Evolutionary conservation across 2,888 invertebrate species (phyloP).

Genomic region (Drosophila eohydei): DNA sequence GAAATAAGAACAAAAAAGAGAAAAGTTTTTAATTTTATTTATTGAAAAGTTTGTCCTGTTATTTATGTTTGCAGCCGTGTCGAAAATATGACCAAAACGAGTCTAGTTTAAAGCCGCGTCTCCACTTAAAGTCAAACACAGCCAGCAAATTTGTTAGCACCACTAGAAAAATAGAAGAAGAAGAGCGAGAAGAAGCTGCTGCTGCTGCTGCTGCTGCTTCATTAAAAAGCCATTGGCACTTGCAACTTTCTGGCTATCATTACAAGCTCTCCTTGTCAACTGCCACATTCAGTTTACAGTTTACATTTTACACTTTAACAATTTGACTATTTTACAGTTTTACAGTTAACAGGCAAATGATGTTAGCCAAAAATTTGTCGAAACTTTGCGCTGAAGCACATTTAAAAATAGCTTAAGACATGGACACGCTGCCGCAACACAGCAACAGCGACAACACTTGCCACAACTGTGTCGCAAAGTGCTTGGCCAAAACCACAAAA

Average conservation of each 20-base stretch:
- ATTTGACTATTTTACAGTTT: slow-evolving; percentile 17
- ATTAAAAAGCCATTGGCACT: slow-evolving; percentile 76
- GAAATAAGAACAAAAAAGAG: slow-evolving; percentile 1
- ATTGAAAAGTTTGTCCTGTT: slow-evolving; percentile 79
- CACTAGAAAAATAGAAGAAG: background rate
- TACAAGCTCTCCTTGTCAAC: slow-evolving; percentile 40
- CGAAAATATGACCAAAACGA: slow-evolving; percentile 66
- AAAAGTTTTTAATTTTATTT: slow-evolving; percentile 81
- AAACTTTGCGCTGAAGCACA: slow-evolving; percentile 61
- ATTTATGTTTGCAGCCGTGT: slow-evolving; percentile 73
- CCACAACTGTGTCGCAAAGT: slow-evolving; percentile 43
- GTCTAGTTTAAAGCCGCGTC: slow-evolving; percentile 31
- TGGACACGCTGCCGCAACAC: slow-evolving; percentile 40
- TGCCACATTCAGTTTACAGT: slow-evolving; percentile 36
- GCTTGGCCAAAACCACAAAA: slow-evolving; percentile 48
- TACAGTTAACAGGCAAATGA: slow-evolving; percentile 53
- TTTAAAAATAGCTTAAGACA: slow-evolving; percentile 80
- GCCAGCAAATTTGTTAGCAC: slow-evolving; percentile 42
- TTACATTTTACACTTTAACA: slow-evolving; percentile 16
- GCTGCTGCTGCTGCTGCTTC: slow-evolving; percentile 47
- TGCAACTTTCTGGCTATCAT: slow-evolving; percentile 64
- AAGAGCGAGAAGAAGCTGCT: background rate
- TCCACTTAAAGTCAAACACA: slow-evolving; percentile 44
- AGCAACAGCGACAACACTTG: slow-evolving; percentile 6
- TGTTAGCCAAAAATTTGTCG: slow-evolving; percentile 59